Evolutionary conservation across 1,140 invertebrate species (phyloP), one percentile per base, ranked within the genome.

Genomic region (Drosophila sp.): DNA sequence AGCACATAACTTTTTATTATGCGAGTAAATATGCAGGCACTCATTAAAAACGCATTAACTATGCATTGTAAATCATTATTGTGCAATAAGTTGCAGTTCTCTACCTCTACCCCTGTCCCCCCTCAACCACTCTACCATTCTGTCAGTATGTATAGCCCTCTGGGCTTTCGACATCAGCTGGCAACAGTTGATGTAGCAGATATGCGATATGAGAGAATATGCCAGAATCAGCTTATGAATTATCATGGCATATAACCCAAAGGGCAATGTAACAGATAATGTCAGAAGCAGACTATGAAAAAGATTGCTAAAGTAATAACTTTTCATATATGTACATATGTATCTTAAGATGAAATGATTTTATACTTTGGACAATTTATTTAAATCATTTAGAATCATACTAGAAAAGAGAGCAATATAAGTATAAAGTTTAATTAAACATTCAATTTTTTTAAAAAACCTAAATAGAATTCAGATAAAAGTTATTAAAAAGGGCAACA

Each of bases 41-140:
- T 87, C 83, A 87, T 87, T 87, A 87, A 87, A 87, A 87, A 87
- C 83, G 83, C 83, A 87, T 87, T 87, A 87, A 82, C 72, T 76
- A 87, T 87, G 79, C 70, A 82, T 73, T 82, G 83, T 76, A 87
- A 86, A 87, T 76, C 83, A 86, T 82, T 76, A 77, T 82, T 78
- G 82, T 76, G 65, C 82, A 77, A 82, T 82, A 82, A 78, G 79
- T 82, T 74, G 70, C 74, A 85, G 60, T 50, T 56, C 54, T 33
- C 55, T 4, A 17, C 38, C 17, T 29, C 8, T 17, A 11, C 35
- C 10, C 2, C 8, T 1, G 11, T 17, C 54, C 40, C n/a, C 7
- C 23, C 72, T 76, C 66, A 38, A 2, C 41, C 60, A 29, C 25
- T 54, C 7, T 11, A 7, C 23, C 56, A 2, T 11, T 2, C 29